A percentile compares a stretch with the other conserved stretches of the same genome.
These are phyloP conservation scores for Apostichopus leukothele DNA, from an alignment of 53 echinoderm and acorn worm species.

Conservation along the genomic window DNA sequence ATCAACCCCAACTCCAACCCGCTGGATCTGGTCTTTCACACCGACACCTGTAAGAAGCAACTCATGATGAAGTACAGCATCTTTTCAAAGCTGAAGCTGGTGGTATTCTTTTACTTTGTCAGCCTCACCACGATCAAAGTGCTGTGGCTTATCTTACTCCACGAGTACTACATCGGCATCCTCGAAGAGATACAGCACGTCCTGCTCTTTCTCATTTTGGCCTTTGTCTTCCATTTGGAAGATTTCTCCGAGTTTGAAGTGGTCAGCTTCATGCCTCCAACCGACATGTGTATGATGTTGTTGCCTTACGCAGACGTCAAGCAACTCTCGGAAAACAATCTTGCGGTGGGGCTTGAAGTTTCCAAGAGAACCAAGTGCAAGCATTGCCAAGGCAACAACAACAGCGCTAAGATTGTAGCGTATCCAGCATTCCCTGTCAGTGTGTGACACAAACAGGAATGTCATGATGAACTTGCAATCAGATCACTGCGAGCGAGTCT, in stretches of 20 bases:
- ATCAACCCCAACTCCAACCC: constrained; percentile 36
- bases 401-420: neutral
- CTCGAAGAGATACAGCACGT: constrained; percentile 34
- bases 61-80: constrained; percentile 45
- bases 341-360: constrained; percentile 8
- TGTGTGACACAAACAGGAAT: neutral
- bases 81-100: constrained; percentile 25
- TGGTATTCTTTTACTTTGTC: constrained; percentile 17
- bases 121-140: constrained; percentile 3
- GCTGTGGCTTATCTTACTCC: constrained; percentile 29
- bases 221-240: constrained; percentile 22
- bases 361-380: neutral
- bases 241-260: constrained; percentile 42
- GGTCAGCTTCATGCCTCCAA: constrained; percentile 9
- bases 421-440: neutral
- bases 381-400: neutral
- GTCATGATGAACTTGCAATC: too few relatives aligned
- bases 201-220: constrained; percentile 7
- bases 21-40: constrained; percentile 37
- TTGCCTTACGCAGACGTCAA: constrained; percentile 36
- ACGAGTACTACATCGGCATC: constrained; percentile 33
- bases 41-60: constrained; percentile 36
- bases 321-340: constrained; percentile 20
- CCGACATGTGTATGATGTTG: constrained; percentile 37
- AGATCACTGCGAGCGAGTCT: too few relatives aligned